Evolutionary conservation across 2,797 vertebrate genomes (phyloP), one percentile per base, ranked within the genome.

Genomic region (Sebastolobus alascanus): DNA sequence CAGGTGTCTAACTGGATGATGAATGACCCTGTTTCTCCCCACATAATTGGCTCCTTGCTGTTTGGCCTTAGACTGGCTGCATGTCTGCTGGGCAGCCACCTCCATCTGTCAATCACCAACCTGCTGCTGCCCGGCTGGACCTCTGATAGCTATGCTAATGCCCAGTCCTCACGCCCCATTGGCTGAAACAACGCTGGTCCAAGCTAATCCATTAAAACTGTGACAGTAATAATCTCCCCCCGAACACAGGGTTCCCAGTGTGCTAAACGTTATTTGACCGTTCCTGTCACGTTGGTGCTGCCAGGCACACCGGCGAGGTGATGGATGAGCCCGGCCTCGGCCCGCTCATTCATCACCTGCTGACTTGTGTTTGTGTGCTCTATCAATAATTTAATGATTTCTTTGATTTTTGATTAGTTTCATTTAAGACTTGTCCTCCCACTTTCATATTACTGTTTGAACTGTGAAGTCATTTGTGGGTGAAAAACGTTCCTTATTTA

Each of bases 211-310:
- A 95, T 95, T 95, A 95, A 85, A 90, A 77, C 88, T 75, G 87
- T 95, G 94, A 95, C 95, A 95, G 93, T 93, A 91, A 95, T 95
- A 94, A 95, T 95, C 93, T 93, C 79, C 88, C 87, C 86, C 90
- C 91, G 90, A 94, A 95, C 91, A 94, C 90, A 85, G 87, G 90
- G 88, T 92, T 89, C 84, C 93, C 87, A 90, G 89, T 90, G 91
- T 93, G 93, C 95, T 95, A 95, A 95, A 95, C 88, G 93, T 94
- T 95, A 93, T 94, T 94, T 96, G 94, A 95, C 94, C 89, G 90
- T 93, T 93, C 87, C 91, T 95, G 94, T 95, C 95, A 95, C 84
- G 75, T 87, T 81, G 87, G 85, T 60, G 87, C 92, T 92, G 91
- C 89, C 83, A 85, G 89, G 87, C 79, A 81, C 77, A 87, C 78